Evolutionary conservation across 2,888 invertebrate genomes (phyloP).

Genomic region (Aricia artaxerxes): DNA sequence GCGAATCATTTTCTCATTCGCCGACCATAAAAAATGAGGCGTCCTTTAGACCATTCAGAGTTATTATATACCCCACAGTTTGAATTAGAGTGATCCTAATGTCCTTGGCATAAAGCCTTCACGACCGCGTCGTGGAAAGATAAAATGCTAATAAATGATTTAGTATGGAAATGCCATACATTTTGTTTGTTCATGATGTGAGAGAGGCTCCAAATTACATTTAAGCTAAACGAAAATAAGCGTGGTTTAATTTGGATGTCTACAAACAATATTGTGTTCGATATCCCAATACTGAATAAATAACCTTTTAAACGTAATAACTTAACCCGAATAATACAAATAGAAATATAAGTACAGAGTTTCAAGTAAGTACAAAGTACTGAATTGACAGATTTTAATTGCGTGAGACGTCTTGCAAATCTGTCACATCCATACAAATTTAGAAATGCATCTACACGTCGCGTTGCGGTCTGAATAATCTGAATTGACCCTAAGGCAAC

Average conservation of each 20-base stretch:
- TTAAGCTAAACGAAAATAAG: background rate
- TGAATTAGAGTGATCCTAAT: background rate
- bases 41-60: background rate
- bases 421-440: too few relatives aligned
- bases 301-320: background rate
- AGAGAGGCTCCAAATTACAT: background rate
- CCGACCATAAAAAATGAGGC: background rate
- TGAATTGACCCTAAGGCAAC: too few relatives aligned
- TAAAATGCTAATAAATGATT: slow-evolving; percentile 3
- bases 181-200: background rate
- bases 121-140: background rate
- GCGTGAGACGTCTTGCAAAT: too few relatives aligned
- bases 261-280: background rate
- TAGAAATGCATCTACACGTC: too few relatives aligned
- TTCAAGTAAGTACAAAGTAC: too few relatives aligned
- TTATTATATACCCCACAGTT: background rate
- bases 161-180: slow-evolving; percentile 3
- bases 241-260: background rate
- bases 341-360: too few relatives aligned
- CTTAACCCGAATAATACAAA: background rate
- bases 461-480: too few relatives aligned
- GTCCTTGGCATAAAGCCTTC: background rate
- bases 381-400: too few relatives aligned
- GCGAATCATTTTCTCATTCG: background rate
- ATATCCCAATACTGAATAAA: background rate